Percentiles rank a stretch among this genome's conserved stretches.
Evolutionary conservation across 2,113 vertebrate species (phyloP).

Genomic region (Erythrocebus patas): DNA sequence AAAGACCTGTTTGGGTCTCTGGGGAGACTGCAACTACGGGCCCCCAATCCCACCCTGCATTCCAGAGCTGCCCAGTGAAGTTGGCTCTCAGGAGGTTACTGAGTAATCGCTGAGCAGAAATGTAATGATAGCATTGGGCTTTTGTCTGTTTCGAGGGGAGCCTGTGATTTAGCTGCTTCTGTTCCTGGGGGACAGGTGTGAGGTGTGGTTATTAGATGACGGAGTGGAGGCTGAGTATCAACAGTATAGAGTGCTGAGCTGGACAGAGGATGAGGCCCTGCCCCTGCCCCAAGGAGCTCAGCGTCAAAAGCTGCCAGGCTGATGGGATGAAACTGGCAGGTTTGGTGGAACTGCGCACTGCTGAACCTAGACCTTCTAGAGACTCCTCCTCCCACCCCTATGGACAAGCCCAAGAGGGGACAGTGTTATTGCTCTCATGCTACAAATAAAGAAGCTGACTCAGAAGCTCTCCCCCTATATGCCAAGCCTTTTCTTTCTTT

Average conservation of each 20-base stretch:
- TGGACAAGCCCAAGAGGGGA: not conserved
- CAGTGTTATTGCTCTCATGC: not conserved
- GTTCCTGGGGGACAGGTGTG: conserved; percentile 29
- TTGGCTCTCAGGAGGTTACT: not conserved
- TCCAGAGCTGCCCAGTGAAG: not conserved
- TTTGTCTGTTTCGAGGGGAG: not conserved
- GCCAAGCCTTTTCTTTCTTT: not conserved
- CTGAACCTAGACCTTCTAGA: not conserved
- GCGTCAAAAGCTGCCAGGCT: not conserved
- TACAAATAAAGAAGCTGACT: not conserved
- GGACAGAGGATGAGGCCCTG: not conserved
- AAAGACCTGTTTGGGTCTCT: not conserved
- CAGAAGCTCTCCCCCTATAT: not conserved
- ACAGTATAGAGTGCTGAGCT: not conserved
- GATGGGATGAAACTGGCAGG: not conserved
- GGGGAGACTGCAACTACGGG: not conserved
- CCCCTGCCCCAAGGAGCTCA: not conserved
- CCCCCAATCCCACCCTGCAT: not conserved
- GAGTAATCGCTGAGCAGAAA: not conserved
- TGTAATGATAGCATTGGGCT: conserved; percentile 50
- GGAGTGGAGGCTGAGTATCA: not conserved
- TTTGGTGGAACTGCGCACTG: rapidly evolving
- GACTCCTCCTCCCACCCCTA: too few relatives aligned
- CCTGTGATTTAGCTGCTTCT: conserved; percentile 50
- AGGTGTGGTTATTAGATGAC: conserved; percentile 10